Percentiles rank a stretch among this genome's conserved stretches.
Evolutionary conservation across 2,797 vertebrate genomes (phyloP).

Genomic region (Sardinella longiceps): DNA sequence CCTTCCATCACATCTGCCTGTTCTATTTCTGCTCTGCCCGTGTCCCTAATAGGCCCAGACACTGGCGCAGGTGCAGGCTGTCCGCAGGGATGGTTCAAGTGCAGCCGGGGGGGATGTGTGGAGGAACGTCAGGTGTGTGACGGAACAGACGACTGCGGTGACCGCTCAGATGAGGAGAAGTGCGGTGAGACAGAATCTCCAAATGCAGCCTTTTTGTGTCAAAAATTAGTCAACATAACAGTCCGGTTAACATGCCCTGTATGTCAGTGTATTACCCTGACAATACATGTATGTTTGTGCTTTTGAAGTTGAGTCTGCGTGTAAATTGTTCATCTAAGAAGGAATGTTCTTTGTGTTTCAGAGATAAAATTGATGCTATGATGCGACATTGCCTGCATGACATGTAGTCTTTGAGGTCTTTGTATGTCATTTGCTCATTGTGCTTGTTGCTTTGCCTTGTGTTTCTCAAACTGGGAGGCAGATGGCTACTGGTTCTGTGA

Average conservation of each 20-base stretch:
- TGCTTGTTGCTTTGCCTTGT: background rate
- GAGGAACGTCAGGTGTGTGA: constrained; percentile 76
- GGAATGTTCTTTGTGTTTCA: no score
- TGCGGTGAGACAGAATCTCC: constrained; percentile 61
- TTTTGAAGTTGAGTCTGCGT: background rate
- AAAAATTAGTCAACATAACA: background rate
- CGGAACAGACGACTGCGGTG: constrained; percentile 85
- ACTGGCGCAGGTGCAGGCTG: constrained; percentile 42
- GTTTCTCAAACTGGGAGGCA: background rate
- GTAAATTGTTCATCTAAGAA: no score
- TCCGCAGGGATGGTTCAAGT: constrained; percentile 48
- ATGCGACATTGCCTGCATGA: background rate
- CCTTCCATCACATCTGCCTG: background rate
- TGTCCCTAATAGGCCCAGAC: background rate
- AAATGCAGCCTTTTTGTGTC: background rate
- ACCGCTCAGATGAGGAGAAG: constrained; percentile 77
- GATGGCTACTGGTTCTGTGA: constrained; percentile 62
- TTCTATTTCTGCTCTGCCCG: background rate
- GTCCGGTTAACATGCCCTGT: background rate
- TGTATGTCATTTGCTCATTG: background rate
- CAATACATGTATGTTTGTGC: background rate
- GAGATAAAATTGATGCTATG: background rate
- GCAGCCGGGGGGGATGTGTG: constrained; percentile 69
- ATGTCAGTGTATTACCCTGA: background rate
- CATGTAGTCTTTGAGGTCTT: background rate